phyloP scores from a whole-genome alignment of 1,140 invertebrate genomes.

The Halictus rubicundus region DNA sequence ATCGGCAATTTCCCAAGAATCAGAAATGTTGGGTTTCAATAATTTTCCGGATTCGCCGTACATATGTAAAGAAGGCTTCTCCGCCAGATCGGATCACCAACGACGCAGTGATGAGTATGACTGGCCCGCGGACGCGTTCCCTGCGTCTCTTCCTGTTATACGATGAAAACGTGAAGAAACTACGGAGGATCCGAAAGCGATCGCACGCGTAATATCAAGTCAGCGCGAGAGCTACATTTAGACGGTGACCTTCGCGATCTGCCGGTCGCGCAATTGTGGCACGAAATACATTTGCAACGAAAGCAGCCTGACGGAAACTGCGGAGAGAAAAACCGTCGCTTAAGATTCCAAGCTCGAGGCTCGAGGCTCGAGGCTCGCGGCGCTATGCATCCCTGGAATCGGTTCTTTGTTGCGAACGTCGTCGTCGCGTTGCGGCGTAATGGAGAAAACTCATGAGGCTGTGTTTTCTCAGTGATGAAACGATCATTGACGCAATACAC shows the following conservation, averaged over 20 bases:
- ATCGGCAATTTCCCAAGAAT: too few relatives aligned
- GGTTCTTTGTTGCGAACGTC: slow-evolving; percentile 53
- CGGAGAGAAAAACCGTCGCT: slow-evolving; percentile 33
- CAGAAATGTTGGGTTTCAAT: too few relatives aligned
- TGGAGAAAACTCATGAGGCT: slow-evolving; percentile 25
- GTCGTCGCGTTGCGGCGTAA: not conserved
- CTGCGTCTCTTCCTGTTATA: slow-evolving; percentile 1
- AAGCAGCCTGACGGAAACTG: slow-evolving; percentile 44
- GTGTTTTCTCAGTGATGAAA: slow-evolving; percentile 53
- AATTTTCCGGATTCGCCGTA: too few relatives aligned
- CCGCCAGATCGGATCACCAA: too few relatives aligned
- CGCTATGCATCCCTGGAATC: slow-evolving; percentile 47
- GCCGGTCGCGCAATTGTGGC: slow-evolving; percentile 31
- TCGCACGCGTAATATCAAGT: slow-evolving; percentile 26
- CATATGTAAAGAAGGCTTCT: too few relatives aligned
- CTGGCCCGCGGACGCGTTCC: not conserved
- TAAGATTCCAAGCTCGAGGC: slow-evolving; percentile 35
- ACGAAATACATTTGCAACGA: slow-evolving; percentile 35
- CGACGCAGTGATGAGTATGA: not conserved
- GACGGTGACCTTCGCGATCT: slow-evolving; percentile 41
- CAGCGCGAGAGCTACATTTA: slow-evolving; percentile 21
- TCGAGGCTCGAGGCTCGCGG: not conserved
- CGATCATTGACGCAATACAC: slow-evolving; percentile 61
- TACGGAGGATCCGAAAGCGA: slow-evolving; percentile 17
- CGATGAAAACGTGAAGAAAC: slow-evolving; percentile 9